Base-by-base conservation (phyloP, 2,113 vertebrate species). In the Centropus unirufus region DNA sequence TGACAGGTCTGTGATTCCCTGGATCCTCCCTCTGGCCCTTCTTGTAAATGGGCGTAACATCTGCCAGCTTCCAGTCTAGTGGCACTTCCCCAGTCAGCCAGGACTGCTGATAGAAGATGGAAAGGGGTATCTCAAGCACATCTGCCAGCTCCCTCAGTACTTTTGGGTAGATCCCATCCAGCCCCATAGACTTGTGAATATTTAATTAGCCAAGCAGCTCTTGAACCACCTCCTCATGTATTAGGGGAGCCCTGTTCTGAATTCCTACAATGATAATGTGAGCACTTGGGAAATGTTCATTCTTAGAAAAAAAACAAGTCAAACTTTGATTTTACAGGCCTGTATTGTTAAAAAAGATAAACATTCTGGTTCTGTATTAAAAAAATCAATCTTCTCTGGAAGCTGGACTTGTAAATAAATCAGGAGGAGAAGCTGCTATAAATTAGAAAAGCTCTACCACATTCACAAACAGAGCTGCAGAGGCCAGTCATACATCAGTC, bases 381-480 rank as follows among this genome's bases (percentile, higher is more conserved):
- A 91, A 95, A 95, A 93, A 84, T 89, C 87, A 64, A 92, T 95
- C 91, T 95, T 51, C 49, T 92, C 51, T 58, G n/a, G 77, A 74
- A 90, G 23, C 62, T 85, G 47, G 58, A 29, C 51, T 83, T 59
- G 87, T 83, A 95, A 94, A 95, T 94, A 95, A 92, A 91, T 80
- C 89, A 69, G 75, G 78, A 83, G 44, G 44, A 58, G 67, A 92
- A 92, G 70, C 42, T 80, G 78, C 74, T 94, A 49, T 91, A 82
- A 95, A 88, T 92, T 79, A 76, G 77, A 91, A 68, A 34, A 92
- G 34, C 64, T 87, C 62, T 85, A 46, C 64, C 59, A 74, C 40
- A 32, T 79, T 83, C 8, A 0, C 54, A 81, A 78, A 74, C 34
- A 55, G 83, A 89, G 74, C 6, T 5, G 44, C 12, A 66, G 42